Percentiles rank a stretch among this genome's conserved stretches.
These are phyloP conservation scores for Suricata suricatta DNA, from an alignment of 2,113 vertebrate species.

Conservation along the genomic window DNA sequence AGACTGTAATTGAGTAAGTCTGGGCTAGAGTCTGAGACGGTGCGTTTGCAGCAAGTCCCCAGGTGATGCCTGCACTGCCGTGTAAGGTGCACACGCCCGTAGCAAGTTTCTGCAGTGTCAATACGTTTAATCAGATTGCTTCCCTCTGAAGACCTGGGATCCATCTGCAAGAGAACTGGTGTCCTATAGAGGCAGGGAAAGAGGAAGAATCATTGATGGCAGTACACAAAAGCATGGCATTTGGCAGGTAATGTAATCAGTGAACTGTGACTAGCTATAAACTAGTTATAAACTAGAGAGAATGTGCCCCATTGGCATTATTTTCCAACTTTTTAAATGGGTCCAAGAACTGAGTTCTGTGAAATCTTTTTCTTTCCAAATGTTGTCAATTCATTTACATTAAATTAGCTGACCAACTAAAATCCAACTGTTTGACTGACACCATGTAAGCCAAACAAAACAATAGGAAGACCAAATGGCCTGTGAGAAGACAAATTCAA, in stretches of 20 bases:
- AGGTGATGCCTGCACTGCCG: neutral
- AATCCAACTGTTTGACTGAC: neutral
- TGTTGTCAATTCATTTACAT: neutral
- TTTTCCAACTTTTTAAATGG: neutral
- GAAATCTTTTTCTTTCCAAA: neutral
- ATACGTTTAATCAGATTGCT: neutral
- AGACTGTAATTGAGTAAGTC: neutral
- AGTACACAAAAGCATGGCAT: neutral
- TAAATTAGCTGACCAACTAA: neutral
- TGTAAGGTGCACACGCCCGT: neutral
- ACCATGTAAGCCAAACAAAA: neutral
- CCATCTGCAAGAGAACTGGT: neutral
- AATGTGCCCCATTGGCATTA: neutral
- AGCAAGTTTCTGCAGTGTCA: neutral
- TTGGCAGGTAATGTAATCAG: neutral
- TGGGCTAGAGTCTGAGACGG: neutral
- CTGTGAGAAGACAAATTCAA: neutral
- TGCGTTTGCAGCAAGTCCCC: neutral
- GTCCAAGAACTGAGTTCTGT: neutral
- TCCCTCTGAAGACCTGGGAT: neutral
- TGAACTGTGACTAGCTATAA: neutral
- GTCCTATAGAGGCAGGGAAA: neutral
- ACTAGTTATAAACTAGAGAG: neutral
- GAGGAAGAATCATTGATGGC: neutral
- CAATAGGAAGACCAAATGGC: neutral